A percentile compares a stretch with the other conserved stretches of the same genome.
Evolutionary conservation across 92 coral and sea anemone genomes (phyloP).

Genomic region (Anthopleura xanthogrammica): DNA sequence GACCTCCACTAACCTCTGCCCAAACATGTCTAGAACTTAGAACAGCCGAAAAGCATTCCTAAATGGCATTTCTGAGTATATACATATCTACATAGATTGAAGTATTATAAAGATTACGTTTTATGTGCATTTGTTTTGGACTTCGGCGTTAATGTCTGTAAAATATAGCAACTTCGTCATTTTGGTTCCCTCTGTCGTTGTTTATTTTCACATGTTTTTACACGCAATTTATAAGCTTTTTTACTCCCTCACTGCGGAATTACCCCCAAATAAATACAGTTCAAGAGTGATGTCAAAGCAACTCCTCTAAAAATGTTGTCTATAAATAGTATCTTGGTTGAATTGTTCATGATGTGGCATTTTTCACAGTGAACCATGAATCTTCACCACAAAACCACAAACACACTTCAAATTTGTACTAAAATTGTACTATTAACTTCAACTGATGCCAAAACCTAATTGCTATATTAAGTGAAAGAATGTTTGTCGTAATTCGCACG

Average conservation of each 20-base stretch:
- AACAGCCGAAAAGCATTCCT: constrained; percentile 2
- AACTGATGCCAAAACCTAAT: neutral
- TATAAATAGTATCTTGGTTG: no score
- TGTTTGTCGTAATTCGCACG: neutral
- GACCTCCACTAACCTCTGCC: constrained; percentile 7
- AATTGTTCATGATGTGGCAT: no score
- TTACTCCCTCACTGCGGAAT: neutral
- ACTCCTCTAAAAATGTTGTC: neutral
- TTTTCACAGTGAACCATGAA: no score
- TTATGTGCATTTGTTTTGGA: neutral
- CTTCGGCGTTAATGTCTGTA: neutral
- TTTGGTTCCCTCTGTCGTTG: neutral
- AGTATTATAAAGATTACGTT: neutral
- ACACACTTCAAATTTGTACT: no score
- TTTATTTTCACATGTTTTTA: neutral
- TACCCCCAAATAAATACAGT: neutral
- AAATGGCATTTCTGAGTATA: neutral
- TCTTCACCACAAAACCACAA: no score
- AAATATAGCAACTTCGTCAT: neutral
- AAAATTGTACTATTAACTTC: no score
- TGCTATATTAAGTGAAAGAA: neutral
- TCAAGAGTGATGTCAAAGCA: neutral
- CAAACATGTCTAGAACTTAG: neutral
- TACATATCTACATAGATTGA: neutral
- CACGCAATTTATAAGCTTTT: neutral